A percentile compares a stretch with the other conserved stretches of the same genome.
Evolutionary conservation across 2,113 vertebrate species (phyloP).

Genomic region (Triplophysa dalaica): DNA sequence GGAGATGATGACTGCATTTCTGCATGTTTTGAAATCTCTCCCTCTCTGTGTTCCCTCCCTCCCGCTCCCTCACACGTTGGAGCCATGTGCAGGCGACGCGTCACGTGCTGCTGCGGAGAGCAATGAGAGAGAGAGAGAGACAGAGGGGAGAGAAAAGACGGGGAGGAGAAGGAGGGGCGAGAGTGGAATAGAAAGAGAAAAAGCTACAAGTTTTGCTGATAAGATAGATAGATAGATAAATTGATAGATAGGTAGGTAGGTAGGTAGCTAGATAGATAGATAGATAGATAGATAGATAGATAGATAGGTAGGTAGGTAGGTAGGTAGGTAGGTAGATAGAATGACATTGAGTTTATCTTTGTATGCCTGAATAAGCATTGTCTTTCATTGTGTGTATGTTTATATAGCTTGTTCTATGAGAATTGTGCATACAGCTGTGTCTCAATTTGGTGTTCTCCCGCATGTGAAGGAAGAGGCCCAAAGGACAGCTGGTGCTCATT

Average conservation of each 20-base stretch:
- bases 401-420: constrained; percentile 14
- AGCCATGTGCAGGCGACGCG: constrained; percentile 75
- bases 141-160: constrained; percentile 44
- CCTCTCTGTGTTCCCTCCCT: constrained; percentile 50
- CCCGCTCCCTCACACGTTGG: constrained; percentile 70
- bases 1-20: constrained; percentile 47
- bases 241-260: neutral
- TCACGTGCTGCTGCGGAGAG: constrained; percentile 79
- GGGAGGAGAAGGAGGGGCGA: constrained; percentile 38
- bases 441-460: constrained; percentile 37
- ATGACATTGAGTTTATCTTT: constrained; percentile 41
- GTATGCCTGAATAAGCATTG: neutral
- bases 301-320: too few species aligned
- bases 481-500: constrained; percentile 36
- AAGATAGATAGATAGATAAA: neutral
- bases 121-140: constrained; percentile 62
- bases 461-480: constrained; percentile 48
- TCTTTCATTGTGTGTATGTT: constrained; percentile 23
- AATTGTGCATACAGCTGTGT: constrained; percentile 36
- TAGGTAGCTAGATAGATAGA: neutral
- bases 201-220: neutral
- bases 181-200: constrained; percentile 20
- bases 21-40: constrained; percentile 55
- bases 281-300: neutral
- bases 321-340: too few species aligned